Conservation (phyloP, 2,797 vertebrate genomes). For the Sebastes wilsoni region DNA sequence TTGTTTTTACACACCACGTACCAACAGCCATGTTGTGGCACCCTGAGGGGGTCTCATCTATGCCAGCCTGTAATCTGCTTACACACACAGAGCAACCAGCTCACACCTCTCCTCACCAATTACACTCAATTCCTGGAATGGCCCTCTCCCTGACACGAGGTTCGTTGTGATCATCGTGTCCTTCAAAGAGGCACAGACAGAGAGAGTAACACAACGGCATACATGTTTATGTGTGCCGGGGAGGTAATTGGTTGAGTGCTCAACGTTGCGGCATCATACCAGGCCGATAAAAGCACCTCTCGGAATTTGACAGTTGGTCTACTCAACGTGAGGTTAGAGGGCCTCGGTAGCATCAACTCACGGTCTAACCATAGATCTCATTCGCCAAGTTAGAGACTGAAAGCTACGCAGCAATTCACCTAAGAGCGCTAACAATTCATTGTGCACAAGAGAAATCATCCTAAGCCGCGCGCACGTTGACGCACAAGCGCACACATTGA, state of each 20-base stretch:
- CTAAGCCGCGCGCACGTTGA: slow-evolving; percentile 1
- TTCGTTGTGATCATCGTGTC: slow-evolving; percentile 67
- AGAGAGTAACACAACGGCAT: slow-evolving; percentile 28
- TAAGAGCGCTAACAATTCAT: slow-evolving; percentile 36
- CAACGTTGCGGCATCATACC: slow-evolving; percentile 7
- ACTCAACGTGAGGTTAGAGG: slow-evolving; percentile 50
- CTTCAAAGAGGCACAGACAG: slow-evolving; percentile 61
- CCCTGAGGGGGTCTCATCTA: slow-evolving; percentile 69
- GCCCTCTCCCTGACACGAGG: slow-evolving; percentile 63
- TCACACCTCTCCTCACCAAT: slow-evolving; percentile 70
- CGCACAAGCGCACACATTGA: not conserved
- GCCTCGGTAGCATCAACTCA: slow-evolving; percentile 21
- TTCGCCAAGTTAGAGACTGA: slow-evolving; percentile 35
- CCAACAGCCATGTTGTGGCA: slow-evolving; percentile 65
- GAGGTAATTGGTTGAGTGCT: slow-evolving; percentile 71
- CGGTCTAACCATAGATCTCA: slow-evolving; percentile 33
- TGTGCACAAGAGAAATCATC: slow-evolving; percentile 48
- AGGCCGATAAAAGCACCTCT: slow-evolving; percentile 61
- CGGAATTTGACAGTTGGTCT: slow-evolving; percentile 55
- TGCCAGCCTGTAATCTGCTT: slow-evolving; percentile 78
- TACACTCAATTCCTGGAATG: slow-evolving; percentile 71
- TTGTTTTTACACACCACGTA: slow-evolving; percentile 80
- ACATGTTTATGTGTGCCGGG: slow-evolving; percentile 50
- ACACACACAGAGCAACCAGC: slow-evolving; percentile 73
- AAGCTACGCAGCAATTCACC: slow-evolving; percentile 38